Percentiles rank a stretch among this genome's conserved stretches.
phyloP scores from a whole-genome alignment of 2,888 invertebrate genomes.

The Phymatocera aterrima region DNA sequence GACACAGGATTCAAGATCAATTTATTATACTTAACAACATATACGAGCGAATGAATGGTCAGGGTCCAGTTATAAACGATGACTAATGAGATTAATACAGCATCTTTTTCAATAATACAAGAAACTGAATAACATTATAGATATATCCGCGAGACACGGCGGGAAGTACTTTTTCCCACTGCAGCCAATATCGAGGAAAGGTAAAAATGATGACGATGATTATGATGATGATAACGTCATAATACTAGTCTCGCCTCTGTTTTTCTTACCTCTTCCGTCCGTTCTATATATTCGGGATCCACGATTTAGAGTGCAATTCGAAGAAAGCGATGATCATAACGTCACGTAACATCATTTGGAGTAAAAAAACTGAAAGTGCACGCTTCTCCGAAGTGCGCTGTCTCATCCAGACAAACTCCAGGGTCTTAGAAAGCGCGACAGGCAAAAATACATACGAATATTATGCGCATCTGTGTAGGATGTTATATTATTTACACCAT shows the following conservation, averaged over 20 bases:
- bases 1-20: neutral
- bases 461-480: neutral
- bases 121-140: neutral
- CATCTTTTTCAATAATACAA: neutral
- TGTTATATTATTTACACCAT: neutral
- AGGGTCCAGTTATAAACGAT: neutral
- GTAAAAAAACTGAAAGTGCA: neutral
- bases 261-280: neutral
- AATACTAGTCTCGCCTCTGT: no score
- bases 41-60: neutral
- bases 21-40: no score
- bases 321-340: neutral
- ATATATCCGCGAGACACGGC: neutral
- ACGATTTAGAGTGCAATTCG: neutral
- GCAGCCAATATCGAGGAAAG: neutral
- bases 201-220: no score
- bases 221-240: neutral
- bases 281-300: neutral
- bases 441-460: neutral
- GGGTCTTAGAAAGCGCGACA: slow-evolving; percentile 34
- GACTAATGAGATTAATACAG: neutral
- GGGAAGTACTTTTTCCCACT: neutral
- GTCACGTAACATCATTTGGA: neutral
- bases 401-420: neutral
- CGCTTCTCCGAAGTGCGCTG: slow-evolving; percentile 9